Conservation (phyloP, 2,113 vertebrate species). For the Phodopus roborovskii region DNA sequence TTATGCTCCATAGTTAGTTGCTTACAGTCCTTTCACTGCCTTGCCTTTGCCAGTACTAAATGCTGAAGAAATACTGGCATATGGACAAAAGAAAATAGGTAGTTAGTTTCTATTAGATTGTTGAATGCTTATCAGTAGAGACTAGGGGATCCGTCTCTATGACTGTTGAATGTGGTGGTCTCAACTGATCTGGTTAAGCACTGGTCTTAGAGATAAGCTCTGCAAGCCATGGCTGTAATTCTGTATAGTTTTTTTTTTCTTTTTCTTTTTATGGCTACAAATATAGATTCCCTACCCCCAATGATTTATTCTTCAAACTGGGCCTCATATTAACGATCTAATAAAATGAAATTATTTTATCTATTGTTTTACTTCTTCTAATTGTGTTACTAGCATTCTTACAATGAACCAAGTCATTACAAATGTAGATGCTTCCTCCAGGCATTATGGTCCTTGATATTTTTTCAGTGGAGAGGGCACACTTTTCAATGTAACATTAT, state of each 20-base stretch:
- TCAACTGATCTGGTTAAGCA: background rate
- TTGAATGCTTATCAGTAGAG: background rate
- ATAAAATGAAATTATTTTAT: background rate
- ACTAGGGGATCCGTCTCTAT: background rate
- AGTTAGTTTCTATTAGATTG: background rate
- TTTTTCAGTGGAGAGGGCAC: conserved; percentile 30
- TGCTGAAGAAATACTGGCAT: conserved; percentile 9
- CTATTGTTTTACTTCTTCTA: background rate
- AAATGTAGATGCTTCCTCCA: conserved; percentile 29
- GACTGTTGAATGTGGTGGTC: background rate
- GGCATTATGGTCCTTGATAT: background rate
- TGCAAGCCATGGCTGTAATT: background rate
- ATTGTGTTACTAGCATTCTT: conserved; percentile 30
- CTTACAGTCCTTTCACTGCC: background rate
- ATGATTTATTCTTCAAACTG: background rate
- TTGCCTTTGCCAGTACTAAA: background rate
- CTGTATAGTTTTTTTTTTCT: background rate
- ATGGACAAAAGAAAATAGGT: background rate
- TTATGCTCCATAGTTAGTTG: background rate
- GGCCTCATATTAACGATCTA: background rate
- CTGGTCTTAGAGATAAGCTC: background rate
- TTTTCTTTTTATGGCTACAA: background rate
- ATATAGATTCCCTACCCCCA: background rate
- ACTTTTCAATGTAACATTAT: conserved; percentile 15
- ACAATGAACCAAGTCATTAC: conserved; percentile 25